These are phyloP conservation scores for Meloidogyne floridensis DNA, from an alignment of 1,140 invertebrate genomes.

Conservation along the genomic window DNA sequence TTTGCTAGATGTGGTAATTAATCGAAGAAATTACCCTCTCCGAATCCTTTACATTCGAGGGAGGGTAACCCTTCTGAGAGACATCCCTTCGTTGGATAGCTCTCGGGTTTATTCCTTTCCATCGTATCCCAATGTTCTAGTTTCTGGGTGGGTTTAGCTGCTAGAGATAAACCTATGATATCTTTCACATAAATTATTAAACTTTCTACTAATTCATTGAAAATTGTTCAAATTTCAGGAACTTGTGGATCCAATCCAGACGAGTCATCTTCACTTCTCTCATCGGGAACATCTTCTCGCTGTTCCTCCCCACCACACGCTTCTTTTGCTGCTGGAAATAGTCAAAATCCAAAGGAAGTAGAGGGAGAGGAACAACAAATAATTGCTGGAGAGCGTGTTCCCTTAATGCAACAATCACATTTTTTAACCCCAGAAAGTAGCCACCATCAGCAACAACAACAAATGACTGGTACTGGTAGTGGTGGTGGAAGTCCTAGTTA, in stretches of 20 bases:
- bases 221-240: neutral
- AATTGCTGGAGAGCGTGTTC: conserved; percentile 30
- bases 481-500: neutral
- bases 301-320: neutral
- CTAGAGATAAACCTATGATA: too few relatives aligned
- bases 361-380: conserved; percentile 31
- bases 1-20: too few relatives aligned
- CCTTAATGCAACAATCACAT: conserved; percentile 23
- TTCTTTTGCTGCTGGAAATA: neutral
- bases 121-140: too few relatives aligned
- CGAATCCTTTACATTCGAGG: too few relatives aligned
- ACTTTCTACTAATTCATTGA: too few relatives aligned
- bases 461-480: neutral
- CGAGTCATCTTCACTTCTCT: neutral
- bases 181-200: too few relatives aligned
- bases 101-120: too few relatives aligned
- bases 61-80: too few relatives aligned
- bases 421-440: conserved; percentile 14
- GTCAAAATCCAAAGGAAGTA: neutral
- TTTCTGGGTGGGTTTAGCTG: too few relatives aligned
- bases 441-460: neutral
- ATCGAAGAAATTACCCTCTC: too few relatives aligned
- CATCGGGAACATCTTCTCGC: neutral
- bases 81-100: too few relatives aligned
- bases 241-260: neutral